Conservation (phyloP, 2,797 vertebrate species). For the Takifugu ocellatus region DNA sequence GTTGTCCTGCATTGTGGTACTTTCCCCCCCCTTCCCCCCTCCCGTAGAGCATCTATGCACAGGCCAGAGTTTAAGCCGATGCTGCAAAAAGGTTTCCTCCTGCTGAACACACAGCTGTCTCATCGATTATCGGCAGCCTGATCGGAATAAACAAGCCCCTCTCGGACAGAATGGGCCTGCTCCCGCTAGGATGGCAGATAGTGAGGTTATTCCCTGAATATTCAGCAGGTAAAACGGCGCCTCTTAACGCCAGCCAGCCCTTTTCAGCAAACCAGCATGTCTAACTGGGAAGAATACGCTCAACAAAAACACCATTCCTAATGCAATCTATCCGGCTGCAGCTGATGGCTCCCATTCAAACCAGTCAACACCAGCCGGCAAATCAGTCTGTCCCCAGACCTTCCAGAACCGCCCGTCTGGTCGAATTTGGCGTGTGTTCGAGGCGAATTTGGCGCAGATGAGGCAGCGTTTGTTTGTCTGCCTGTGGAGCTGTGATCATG, state of each 20-base stretch:
- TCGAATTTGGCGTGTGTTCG: conserved; percentile 50
- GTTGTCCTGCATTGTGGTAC: conserved; percentile 57
- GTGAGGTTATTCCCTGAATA: conserved; percentile 45
- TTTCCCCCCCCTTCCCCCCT: conserved; percentile 9
- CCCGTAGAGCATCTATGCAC: conserved; percentile 53
- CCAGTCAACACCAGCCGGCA: conserved; percentile 2
- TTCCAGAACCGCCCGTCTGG: conserved; percentile 15
- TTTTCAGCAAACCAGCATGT: conserved; percentile 20
- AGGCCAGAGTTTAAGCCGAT: conserved; percentile 51
- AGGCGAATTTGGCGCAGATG: conserved; percentile 16
- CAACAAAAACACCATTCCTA: too few species aligned
- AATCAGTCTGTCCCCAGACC: conserved; percentile 19
- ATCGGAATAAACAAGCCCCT: conserved; percentile 26
- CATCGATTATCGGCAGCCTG: conserved; percentile 22
- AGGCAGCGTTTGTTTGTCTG: conserved; percentile 48
- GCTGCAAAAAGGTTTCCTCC: conserved; percentile 8
- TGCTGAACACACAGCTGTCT: conserved; percentile 22
- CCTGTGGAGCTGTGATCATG: conserved; percentile 34
- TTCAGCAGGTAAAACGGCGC: conserved; percentile 51
- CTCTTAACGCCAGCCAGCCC: conserved; percentile 9
- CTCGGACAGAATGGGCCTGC: conserved; percentile 55
- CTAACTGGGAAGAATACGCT: conserved; percentile 4
- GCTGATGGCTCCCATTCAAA: conserved; percentile 33
- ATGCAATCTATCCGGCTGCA: conserved; percentile 6
- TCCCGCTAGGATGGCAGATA: conserved; percentile 44